phyloP scores from a whole-genome alignment of 2,113 vertebrate species.

The Aptenodytes patagonicus region DNA sequence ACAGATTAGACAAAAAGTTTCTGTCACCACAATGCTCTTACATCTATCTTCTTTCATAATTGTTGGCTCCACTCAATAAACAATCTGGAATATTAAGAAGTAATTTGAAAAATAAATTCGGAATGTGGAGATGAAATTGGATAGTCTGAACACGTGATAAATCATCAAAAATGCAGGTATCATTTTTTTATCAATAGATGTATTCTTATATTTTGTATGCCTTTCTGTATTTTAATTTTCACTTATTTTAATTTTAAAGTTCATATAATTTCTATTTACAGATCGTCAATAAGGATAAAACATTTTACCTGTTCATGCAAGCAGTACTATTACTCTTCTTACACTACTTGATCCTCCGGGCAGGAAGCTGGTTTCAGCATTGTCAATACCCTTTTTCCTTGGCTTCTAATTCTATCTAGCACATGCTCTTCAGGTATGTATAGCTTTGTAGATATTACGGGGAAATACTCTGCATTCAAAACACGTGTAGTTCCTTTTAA shows the following conservation, averaged over 20 bases:
- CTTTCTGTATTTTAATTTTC: not conserved
- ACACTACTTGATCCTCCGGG: not conserved
- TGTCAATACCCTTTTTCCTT: not conserved
- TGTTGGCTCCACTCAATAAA: not conserved
- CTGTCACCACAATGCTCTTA: not conserved
- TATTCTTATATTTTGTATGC: not conserved
- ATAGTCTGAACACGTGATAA: not conserved
- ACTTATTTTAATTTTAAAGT: not conserved
- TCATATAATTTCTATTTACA: not conserved
- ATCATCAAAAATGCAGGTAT: not conserved
- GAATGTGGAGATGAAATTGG: not conserved
- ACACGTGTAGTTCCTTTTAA: not conserved
- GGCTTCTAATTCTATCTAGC: not conserved
- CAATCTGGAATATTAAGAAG: not conserved
- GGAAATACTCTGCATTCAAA: not conserved
- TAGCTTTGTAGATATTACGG: not conserved
- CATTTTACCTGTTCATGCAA: not conserved
- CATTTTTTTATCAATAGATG: not conserved
- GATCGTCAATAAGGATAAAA: not conserved
- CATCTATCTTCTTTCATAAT: not conserved
- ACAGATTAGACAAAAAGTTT: not conserved
- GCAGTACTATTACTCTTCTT: not conserved
- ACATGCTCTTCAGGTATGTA: not conserved
- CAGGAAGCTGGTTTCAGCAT: not conserved
- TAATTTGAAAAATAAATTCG: not conserved